Evolutionary conservation across 2,888 invertebrate species (phyloP), one percentile per base, ranked within the genome.

Genomic region (Bedellia somnulentella): DNA sequence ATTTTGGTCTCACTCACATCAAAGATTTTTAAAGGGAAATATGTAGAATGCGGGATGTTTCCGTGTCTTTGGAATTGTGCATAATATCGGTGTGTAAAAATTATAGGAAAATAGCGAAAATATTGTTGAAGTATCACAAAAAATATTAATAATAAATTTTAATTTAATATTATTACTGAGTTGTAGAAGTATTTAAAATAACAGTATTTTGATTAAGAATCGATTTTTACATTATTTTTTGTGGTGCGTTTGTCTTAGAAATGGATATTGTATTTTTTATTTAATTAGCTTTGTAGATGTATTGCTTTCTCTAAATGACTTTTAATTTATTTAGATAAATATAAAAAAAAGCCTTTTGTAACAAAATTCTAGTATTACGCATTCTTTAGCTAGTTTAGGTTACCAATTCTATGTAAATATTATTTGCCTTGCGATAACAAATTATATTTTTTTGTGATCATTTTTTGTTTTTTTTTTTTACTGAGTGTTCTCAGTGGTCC

Each of bases 1-100:
- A 49, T 51, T 50, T 67, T 71, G 73, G 73, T 73, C 73, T 73
- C 73, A 73, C 41, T 51, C 53, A 62, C 64, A 63, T 66, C 70
- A 70, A 71, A 71, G 70, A 68, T 49, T 48, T 47, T 56, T 45
- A 44, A 32, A 36, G 37, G 15, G 17, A 9, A 27, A 27, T 17
- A 31, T 18, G 11, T 31, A 14, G 22, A n/a, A 10, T 21, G 10
- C 6, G 15, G 10, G 10, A 14, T 30, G 16, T 27, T 11, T 26
- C 15, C 15, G 26, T 22, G 10, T 22, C n/a, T 10, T 9, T 21
- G 12, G 6, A 16, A 22, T 18, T 10, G 10, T 14, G 10, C 11
- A 4, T 18, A 24, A 13, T 15, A 27, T 31, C 23, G 26, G n/a
- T 17, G 27, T 31, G 13, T 17, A 5, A 14, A 27, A 31, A 14